Evolutionary conservation across 2,797 vertebrate genomes (phyloP), one percentile per base, ranked within the genome.

Genomic region (Podarcis siculus): DNA sequence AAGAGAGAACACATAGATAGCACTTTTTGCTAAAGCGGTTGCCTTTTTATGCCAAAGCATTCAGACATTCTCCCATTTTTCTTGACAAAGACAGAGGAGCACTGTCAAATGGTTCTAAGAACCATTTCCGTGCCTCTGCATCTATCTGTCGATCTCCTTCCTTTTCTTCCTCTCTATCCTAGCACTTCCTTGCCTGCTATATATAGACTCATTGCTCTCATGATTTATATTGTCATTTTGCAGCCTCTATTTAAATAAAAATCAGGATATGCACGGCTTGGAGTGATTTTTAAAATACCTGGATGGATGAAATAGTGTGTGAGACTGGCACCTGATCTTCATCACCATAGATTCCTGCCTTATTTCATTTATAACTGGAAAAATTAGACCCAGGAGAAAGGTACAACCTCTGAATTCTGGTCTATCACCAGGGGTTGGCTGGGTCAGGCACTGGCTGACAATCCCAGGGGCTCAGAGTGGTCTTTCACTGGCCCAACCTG

Each of bases 221-320:
- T 79, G 86, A 90, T 90, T 91, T 93, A 67, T 92, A 82, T 87
- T 91, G 49, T 92, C 91, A 69, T 75, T 92, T 91, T 87, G 93
- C 69, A 73, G 83, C 86, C 91, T 92, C 89, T 82, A 0, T 21
- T 87, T 79, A 87, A 76, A 58, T 39, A 73, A 79, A 81, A 35
- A 37, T 86, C 83, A 78, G 76, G 80, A 86, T 39, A 49, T 23
- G 37, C 21, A 21, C 1, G 15, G 39, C 39, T 89, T 90, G 76
- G 72, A 42, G 49, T 89, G 77, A 69, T 30, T 87, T 92, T 80
- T 77, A 89, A 85, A 83, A 83, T 88, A 69, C 82, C 75, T 0
- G 0, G 30, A 86, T 80, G 45, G 25, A 75, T 17, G n/a, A 80
- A 79, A 91, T 93, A 87, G 49, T 32, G 35, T 45, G 37, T 64